These are phyloP conservation scores for Temnothorax ravouxi DNA, from an alignment of 2,888 invertebrate genomes.

Conservation along the genomic window DNA sequence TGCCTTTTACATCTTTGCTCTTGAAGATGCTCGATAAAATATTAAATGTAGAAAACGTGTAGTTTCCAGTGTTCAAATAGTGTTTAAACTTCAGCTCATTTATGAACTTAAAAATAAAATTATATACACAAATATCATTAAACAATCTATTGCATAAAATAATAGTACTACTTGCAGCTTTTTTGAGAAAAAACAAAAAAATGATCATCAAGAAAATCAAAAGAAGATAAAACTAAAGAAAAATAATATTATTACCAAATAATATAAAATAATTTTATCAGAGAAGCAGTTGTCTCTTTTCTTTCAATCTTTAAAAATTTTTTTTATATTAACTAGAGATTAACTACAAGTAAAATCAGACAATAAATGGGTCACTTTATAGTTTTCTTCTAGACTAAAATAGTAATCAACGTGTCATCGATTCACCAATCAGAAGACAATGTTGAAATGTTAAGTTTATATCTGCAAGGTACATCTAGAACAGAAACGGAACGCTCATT, in stretches of 20 bases:
- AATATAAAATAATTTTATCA: conserved; percentile 8
- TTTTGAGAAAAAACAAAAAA: background rate
- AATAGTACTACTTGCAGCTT: background rate
- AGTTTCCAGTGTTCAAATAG: background rate
- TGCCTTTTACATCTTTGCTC: background rate
- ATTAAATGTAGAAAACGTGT: background rate
- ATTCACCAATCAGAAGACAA: background rate
- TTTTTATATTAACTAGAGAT: background rate
- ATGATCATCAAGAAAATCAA: background rate
- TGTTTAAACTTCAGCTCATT: background rate
- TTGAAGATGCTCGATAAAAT: background rate
- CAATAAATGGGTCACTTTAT: background rate
- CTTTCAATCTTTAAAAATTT: background rate
- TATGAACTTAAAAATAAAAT: background rate
- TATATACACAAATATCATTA: background rate
- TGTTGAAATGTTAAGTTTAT: conserved; percentile 3
- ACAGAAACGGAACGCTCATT: conserved; percentile 33
- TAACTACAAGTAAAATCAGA: background rate
- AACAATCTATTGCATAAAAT: background rate
- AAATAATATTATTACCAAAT: background rate
- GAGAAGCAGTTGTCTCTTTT: background rate
- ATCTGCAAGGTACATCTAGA: background rate
- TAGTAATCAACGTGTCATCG: background rate
- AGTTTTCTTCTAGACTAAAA: background rate
- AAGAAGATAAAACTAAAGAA: background rate